phyloP scores from a whole-genome alignment of 2,888 invertebrate species.

The Apantesis nais region DNA sequence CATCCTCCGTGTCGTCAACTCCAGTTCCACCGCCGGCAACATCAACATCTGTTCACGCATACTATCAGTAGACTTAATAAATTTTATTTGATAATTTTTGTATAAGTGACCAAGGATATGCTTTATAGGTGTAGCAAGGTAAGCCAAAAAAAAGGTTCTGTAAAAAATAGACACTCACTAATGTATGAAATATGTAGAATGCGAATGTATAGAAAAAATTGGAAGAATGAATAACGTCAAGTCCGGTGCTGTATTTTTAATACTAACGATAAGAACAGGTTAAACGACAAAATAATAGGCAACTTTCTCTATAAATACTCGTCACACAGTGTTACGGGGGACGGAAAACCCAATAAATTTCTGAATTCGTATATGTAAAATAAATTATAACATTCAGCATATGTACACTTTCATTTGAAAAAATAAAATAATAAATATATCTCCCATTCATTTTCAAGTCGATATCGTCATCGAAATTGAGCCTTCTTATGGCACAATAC shows the following conservation, averaged over 20 bases:
- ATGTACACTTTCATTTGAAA: neutral
- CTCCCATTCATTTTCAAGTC: neutral
- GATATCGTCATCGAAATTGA: too few relatives aligned
- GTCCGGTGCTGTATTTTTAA: neutral
- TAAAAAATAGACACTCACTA: neutral
- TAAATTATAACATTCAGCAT: neutral
- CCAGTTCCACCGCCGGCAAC: conserved; percentile 73
- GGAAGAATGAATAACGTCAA: neutral
- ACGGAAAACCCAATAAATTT: neutral
- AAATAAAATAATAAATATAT: neutral
- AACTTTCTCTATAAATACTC: neutral
- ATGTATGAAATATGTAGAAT: neutral
- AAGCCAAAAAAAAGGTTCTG: neutral
- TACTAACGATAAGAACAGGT: neutral
- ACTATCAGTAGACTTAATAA: conserved; percentile 54
- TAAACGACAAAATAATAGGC: neutral
- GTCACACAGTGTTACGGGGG: neutral
- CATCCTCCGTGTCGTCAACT: conserved; percentile 68
- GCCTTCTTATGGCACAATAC: neutral
- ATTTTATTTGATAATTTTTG: neutral
- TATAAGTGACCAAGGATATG: conserved; percentile 1
- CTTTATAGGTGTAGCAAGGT: neutral
- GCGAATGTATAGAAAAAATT: neutral
- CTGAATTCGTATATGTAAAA: neutral
- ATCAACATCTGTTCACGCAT: conserved; percentile 71